Evolutionary conservation across 2,113 vertebrate species (phyloP).

Genomic region (Albula goreensis): DNA sequence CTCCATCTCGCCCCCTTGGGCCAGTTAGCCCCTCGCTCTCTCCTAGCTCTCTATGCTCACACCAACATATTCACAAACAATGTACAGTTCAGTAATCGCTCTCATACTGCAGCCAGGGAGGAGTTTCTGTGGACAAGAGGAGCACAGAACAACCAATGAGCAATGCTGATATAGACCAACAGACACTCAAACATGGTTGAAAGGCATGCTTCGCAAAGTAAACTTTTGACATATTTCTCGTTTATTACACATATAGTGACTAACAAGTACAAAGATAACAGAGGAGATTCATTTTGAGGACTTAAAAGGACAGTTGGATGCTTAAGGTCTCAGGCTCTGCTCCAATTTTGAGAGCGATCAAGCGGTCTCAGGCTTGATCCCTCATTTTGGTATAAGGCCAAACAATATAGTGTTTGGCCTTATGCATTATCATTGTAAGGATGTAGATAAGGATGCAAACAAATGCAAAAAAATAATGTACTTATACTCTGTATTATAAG

Average conservation of each 20-base stretch:
- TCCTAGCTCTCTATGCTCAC: slow-evolving; percentile 52
- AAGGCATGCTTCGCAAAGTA: neutral
- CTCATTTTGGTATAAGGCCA: too few species aligned
- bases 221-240: neutral
- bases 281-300: neutral
- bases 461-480: neutral
- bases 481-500: neutral
- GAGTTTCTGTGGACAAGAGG: slow-evolving; percentile 57
- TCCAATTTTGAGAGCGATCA: too few species aligned
- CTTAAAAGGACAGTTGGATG: neutral
- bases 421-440: too few species aligned
- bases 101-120: slow-evolving; percentile 38
- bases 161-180: neutral
- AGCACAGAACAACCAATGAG: slow-evolving; percentile 29
- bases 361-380: too few species aligned
- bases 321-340: neutral
- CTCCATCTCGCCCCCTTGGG: slow-evolving; percentile 31
- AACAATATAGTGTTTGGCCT: too few species aligned
- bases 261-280: neutral
- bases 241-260: too few species aligned
- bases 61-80: slow-evolving; percentile 70
- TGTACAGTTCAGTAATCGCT: slow-evolving; percentile 62
- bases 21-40: slow-evolving; percentile 39
- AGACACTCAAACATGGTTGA: neutral
- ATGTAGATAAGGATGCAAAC: neutral